Percentiles rank a stretch among this genome's conserved stretches.
phyloP scores from a whole-genome alignment of 2,113 vertebrate species.

The Triplophysa dalaica region DNA sequence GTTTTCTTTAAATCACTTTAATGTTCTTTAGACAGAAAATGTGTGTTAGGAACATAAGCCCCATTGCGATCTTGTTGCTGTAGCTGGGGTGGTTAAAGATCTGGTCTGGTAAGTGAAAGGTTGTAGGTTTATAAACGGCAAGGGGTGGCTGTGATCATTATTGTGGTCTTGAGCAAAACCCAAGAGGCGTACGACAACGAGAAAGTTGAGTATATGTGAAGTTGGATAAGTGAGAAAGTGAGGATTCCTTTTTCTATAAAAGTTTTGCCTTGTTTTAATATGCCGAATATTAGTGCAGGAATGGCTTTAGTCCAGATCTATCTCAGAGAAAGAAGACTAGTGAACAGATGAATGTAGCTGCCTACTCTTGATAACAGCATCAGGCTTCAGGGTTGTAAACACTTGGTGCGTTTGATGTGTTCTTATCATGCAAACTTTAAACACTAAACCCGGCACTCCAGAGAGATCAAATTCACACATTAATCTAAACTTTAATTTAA shows the following conservation, averaged over 20 bases:
- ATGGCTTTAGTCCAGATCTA: constrained; percentile 68
- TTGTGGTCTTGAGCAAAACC: too few relatives aligned
- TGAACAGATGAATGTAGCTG: constrained; percentile 68
- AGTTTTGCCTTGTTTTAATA: not conserved
- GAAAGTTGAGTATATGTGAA: not conserved
- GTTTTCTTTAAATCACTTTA: constrained; percentile 27
- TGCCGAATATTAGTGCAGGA: constrained; percentile 68
- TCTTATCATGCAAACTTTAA: constrained; percentile 75
- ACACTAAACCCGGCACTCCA: constrained; percentile 65
- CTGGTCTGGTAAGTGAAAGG: too few relatives aligned
- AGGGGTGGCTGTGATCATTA: too few relatives aligned
- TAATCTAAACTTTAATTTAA: constrained; percentile 67
- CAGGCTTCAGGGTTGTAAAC: constrained; percentile 85
- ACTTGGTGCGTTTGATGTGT: constrained; percentile 85
- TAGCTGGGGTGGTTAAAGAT: too few relatives aligned
- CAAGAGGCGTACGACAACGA: too few relatives aligned
- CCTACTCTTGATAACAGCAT: constrained; percentile 83
- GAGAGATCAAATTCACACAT: constrained; percentile 73
- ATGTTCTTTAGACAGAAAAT: constrained; percentile 7
- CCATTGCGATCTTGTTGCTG: not conserved
- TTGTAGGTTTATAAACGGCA: too few relatives aligned
- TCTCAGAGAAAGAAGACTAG: constrained; percentile 46
- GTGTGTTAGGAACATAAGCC: not conserved
- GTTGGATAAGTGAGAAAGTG: not conserved
- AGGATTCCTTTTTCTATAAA: too few relatives aligned